Evolutionary conservation across 2,113 vertebrate species (phyloP), one percentile per base, ranked within the genome.

Genomic region (Mus spicilegus): DNA sequence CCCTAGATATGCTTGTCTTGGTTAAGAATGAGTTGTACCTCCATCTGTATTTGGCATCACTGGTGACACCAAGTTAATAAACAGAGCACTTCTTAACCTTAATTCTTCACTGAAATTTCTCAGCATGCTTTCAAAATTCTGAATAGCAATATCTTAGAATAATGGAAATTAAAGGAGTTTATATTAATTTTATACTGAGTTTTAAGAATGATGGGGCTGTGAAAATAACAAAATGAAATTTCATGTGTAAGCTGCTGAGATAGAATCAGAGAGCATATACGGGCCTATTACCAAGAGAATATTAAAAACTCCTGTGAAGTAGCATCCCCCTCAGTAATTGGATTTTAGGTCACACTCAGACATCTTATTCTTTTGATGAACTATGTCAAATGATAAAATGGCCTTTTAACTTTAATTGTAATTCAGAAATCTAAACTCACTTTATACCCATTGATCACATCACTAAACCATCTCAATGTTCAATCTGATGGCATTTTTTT

Each of bases 391-490:
- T 63, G 9, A 39, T 95, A 67, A 95, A 90, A 54, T 92, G 51
- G 0, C 4, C 76, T 39, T 46, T 94, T 90, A 93, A 86, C 6
- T 93, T 91, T 94, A 88, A 86, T 39, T 61, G 7, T 89, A 93
- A 82, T 56, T 80, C 75, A 94, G 80, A 94, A 95, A 91, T 10
- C 10, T 89, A 94, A 91, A 95, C 56, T 78, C 11, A 63, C 14
- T 95, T 93, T 87, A 49, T 75, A 82, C 36, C 75, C 36, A 65
- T 89, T 91, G 90, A 49, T 56, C 17, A 93, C 73, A 87, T 63
- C 22, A 46, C 36, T 86, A 81, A 73, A 20, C 3, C 72, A 88
- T 8, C 16, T 91, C 77, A 94, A 70, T 85, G 70, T 72, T 93
- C 12, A 3, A 88, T 92, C 88, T 84, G 16, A 84, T 70, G 51